Base-by-base conservation (phyloP, 2,797 vertebrate species). In the Liasis olivaceus region DNA sequence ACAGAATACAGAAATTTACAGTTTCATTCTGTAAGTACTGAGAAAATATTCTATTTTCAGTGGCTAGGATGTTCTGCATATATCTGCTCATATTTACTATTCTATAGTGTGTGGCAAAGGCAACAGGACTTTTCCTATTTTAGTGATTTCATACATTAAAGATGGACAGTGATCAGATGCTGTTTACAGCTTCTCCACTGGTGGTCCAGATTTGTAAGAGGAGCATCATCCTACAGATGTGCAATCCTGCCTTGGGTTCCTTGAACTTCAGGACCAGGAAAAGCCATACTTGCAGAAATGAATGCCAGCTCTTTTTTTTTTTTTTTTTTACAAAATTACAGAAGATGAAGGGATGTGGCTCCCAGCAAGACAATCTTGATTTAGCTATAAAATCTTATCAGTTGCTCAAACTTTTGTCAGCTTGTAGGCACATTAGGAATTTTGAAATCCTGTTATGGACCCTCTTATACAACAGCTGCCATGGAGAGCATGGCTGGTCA, bases 11-110 rank as follows among this genome's bases (percentile, higher is more conserved):
- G 36, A 36, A 36, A 36, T 36, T 36, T 36, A 94, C 90, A 87
- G 90, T 94, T 97, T 96, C 95, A 95, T 95, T 96, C 94, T 47
- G 72, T 96, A 96, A 93, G 84, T 94, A 96, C 96, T 93, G 93
- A 94, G 94, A 91, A 92, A 93, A 96, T 95, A 58, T 94, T 95
- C 94, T 95, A 91, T 95, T 96, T 91, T 90, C 0, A 5, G 62
- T 87, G 93, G 85, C 92, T 88, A 92, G 58, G 90, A 94, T 93
- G 88, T 91, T 94, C 89, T 26, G 90, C 54, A 91, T 92, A 95
- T 94, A 93, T 91, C 89, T 72, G 59, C n/a, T 81, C 62, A 17
- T 58, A 86, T 89, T 89, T 92, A 42, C 90, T 91, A 60, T 93
- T 91, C 94, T 95, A 90, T 62, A 42, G 84, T 42, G 28, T 84